Percentiles rank a stretch among this genome's conserved stretches.
These are phyloP conservation scores for Leptobrachium ailaonicum DNA, from an alignment of 2,113 vertebrate species.

Conservation along the genomic window DNA sequence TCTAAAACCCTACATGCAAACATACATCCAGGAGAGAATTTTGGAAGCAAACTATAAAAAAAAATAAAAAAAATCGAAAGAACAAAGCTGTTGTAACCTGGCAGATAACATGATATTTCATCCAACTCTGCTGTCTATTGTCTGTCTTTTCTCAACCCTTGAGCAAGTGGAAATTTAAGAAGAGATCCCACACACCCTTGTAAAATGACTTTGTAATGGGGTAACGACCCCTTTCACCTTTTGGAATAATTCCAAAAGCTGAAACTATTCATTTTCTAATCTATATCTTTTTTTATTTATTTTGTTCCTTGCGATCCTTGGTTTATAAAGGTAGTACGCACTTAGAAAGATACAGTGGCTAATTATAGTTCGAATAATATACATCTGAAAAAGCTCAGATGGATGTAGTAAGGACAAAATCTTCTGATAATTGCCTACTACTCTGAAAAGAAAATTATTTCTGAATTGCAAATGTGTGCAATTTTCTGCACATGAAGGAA, in stretches of 20 bases:
- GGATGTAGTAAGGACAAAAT: no score
- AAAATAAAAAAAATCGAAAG: constrained; percentile 12
- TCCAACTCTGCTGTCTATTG: constrained; percentile 36
- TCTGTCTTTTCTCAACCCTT: constrained; percentile 20
- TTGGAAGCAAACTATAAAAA: constrained; percentile 29
- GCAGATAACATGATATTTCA: constrained; percentile 44
- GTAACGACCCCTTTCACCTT: constrained; percentile 45
- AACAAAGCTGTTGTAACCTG: constrained; percentile 32
- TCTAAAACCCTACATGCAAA: not conserved
- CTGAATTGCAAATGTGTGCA: no score
- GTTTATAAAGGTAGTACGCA: no score
- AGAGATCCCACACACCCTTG: constrained; percentile 54
- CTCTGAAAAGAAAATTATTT: no score
- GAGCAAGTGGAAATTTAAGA: constrained; percentile 58
- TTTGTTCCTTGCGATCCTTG: no score
- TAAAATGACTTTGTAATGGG: constrained; percentile 48
- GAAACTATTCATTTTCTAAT: constrained; percentile 13
- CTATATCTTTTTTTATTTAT: no score
- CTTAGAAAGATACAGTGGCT: no score
- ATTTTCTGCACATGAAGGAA: no score
- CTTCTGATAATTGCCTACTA: no score
- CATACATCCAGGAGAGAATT: not conserved
- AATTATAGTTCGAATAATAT: no score
- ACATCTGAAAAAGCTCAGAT: no score
- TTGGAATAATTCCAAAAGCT: constrained; percentile 50